Conservation (phyloP, 2,888 invertebrate species). For the Scaptomyza polygonia region DNA sequence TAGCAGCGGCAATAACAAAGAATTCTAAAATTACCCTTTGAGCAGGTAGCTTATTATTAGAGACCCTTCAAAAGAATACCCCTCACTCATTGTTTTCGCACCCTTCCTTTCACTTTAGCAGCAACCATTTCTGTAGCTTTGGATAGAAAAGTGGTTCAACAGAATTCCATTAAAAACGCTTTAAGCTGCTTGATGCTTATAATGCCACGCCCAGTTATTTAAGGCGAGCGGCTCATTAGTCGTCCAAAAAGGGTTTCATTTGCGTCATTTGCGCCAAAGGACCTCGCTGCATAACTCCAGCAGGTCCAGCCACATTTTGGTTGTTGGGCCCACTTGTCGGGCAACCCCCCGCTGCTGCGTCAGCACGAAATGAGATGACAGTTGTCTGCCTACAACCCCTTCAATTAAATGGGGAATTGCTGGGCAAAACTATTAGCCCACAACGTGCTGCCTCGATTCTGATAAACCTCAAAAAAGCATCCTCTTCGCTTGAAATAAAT, state of each 20-base stretch:
- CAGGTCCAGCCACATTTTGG: constrained; percentile 53
- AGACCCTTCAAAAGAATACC: background rate
- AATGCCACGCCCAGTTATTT: constrained; percentile 56
- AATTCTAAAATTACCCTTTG: constrained; percentile 2
- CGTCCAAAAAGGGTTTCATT: constrained; percentile 38
- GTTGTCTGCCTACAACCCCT: constrained; percentile 23
- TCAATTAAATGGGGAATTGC: constrained; percentile 15
- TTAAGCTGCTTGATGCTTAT: constrained; percentile 23
- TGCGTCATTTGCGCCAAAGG: constrained; percentile 15
- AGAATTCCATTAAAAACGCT: constrained; percentile 18
- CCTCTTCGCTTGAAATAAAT: constrained; percentile 24
- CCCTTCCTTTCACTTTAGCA: too few relatives aligned
- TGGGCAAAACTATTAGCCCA: constrained; percentile 51
- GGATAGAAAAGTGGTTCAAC: constrained; percentile 2
- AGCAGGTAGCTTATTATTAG: constrained; percentile 1
- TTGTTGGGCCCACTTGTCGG: constrained; percentile 49
- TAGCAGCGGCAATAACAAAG: constrained; percentile 4
- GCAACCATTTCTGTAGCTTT: background rate
- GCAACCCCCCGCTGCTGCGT: constrained; percentile 53
- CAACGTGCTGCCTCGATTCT: constrained; percentile 44
- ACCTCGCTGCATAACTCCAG: background rate
- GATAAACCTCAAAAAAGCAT: constrained; percentile 47
- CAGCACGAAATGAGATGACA: constrained; percentile 62
- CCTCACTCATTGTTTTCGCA: background rate
- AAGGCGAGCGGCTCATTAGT: constrained; percentile 62